Evolutionary conservation across 2,888 invertebrate genomes (phyloP), one percentile per base, ranked within the genome.

Genomic region (Platyscelio sp.): DNA sequence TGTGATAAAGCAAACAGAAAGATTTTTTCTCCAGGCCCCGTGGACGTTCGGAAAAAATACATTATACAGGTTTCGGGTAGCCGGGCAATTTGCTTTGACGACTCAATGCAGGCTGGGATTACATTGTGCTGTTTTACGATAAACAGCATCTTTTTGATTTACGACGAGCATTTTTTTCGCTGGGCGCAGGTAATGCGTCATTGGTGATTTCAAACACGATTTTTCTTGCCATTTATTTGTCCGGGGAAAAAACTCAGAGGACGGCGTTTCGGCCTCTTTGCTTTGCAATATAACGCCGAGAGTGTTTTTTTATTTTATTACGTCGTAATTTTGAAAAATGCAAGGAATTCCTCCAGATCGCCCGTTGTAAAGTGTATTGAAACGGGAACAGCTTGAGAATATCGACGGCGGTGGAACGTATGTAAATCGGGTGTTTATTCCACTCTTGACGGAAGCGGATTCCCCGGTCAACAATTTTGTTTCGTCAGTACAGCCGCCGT

Each of bases 91-190:
- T 68, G 68, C 70, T 77, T 85, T 71, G 75, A 78, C 77, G 76
- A 71, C 68, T 79, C 68, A 70, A 85, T 82, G 75, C 77, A 78
- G 26, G 51, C 71, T 58, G n/a, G 68, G 38, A 40, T 38, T 60
- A 61, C 65, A 70, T 40, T 71, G 75, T 75, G 63, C 70, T 46
- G 72, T 80, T 84, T 80, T 81, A 76, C 75, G 51, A 51, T 74
- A 78, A 85, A 70, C 75, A 74, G 74, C 63, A 58, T 61, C 68
- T 54, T 74, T 76, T 82, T 85, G 81, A 85, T 82, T 85, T 85
- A 85, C 54, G 85, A 74, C 43, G 51, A 65, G 65, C 68, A 74
- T 77, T 80, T 85, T 81, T 78, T 72, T 67, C 71, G 27, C 38
- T 26, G 40, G 29, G 27, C 81, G 46, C 22, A 49, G 60, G 63